Conservation (phyloP, 2,113 vertebrate species). For the Thalassoma bifasciatum region DNA sequence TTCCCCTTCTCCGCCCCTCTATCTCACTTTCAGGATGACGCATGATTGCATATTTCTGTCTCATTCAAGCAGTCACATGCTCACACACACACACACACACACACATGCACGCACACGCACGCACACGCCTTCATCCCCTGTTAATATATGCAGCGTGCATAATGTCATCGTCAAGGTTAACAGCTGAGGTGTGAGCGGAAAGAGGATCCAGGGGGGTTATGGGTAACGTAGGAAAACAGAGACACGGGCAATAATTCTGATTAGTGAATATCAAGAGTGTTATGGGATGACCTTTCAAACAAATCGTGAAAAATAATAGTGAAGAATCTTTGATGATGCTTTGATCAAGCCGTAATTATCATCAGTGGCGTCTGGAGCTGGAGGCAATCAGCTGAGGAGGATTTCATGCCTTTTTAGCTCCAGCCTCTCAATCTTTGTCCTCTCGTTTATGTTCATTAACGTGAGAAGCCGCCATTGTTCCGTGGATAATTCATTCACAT, state of each 20-base stretch:
- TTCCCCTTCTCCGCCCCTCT: conserved; percentile 42
- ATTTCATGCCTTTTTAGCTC: conserved; percentile 73
- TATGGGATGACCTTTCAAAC: conserved; percentile 27
- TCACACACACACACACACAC: conserved; percentile 14
- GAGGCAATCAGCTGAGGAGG: conserved; percentile 50
- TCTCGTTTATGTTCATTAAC: conserved; percentile 76
- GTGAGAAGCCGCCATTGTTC: conserved; percentile 61
- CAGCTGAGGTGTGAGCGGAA: conserved; percentile 58
- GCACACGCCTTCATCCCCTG: conserved; percentile 24
- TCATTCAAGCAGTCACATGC: conserved; percentile 57
- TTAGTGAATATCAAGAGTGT: conserved; percentile 11
- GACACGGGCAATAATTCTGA: conserved; percentile 3
- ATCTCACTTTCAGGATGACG: conserved; percentile 63
- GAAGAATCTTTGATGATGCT: conserved; percentile 31
- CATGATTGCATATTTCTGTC: conserved; percentile 68
- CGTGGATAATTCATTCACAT: conserved; percentile 69
- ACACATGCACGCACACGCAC: no score
- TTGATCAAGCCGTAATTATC: conserved; percentile 57
- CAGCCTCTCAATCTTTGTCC: conserved; percentile 71
- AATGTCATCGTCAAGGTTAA: conserved; percentile 76
- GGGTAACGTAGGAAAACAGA: conserved; percentile 46
- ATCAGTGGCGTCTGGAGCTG: conserved; percentile 44
- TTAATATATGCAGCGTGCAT: conserved; percentile 65
- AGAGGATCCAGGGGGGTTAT: conserved; percentile 27
- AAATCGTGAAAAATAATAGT: conserved; percentile 20